phyloP scores from a whole-genome alignment of 2,888 invertebrate genomes.

The Oithona nana region DNA sequence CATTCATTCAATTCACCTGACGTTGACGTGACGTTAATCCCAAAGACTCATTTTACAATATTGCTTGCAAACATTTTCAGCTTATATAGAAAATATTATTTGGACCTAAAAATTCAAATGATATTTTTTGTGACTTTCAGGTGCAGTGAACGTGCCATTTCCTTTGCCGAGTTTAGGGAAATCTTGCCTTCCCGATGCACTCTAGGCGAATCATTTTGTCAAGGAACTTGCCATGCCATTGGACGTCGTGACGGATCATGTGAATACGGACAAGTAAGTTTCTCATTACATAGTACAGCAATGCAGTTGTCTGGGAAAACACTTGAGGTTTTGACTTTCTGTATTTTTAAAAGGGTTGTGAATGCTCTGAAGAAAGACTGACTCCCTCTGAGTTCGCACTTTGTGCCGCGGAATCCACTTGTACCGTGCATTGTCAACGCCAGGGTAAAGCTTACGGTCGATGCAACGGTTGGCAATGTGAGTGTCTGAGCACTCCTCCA shows the following conservation, averaged over 20 bases:
- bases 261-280: background rate
- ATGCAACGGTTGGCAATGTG: conserved; percentile 9
- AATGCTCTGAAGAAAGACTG: background rate
- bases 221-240: conserved; percentile 12
- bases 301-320: background rate
- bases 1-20: no score
- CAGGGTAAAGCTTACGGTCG: background rate
- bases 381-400: conserved; percentile 5
- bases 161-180: background rate
- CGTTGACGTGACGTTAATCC: no score
- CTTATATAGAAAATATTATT: no score
- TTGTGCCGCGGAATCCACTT: conserved; percentile 5
- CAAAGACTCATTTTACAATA: no score
- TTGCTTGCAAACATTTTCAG: no score
- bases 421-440: conserved; percentile 10
- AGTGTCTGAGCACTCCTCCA: background rate
- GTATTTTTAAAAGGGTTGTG: background rate
- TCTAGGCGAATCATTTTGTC: conserved; percentile 2
- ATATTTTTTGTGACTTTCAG: background rate
- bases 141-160: conserved; percentile 6
- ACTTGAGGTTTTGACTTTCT: background rate
- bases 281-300: background rate
- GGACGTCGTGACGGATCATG: conserved; percentile 1
- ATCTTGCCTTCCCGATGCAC: conserved; percentile 5
- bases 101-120: background rate